These are phyloP conservation scores for Mayetiola destructor DNA, from an alignment of 2,888 invertebrate species.

Conservation along the genomic window DNA sequence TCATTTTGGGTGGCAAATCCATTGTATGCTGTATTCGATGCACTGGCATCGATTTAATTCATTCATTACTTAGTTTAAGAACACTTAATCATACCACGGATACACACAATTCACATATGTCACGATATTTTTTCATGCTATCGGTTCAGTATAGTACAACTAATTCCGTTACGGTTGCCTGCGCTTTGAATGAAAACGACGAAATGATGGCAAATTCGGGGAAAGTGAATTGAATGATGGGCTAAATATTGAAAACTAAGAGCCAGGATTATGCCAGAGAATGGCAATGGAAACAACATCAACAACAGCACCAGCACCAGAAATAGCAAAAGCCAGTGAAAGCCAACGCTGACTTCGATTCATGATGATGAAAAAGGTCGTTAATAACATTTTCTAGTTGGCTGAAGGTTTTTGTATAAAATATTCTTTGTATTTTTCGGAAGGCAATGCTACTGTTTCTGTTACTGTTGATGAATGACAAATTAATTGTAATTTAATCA, in stretches of 20 bases:
- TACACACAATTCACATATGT: conserved; percentile 13
- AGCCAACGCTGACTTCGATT: no score
- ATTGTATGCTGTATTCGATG: not conserved
- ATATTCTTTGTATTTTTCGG: not conserved
- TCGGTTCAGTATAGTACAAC: not conserved
- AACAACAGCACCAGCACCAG: no score
- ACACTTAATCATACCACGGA: conserved; percentile 14
- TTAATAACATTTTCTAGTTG: not conserved
- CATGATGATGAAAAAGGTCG: not conserved
- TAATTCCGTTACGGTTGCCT: conserved; percentile 6
- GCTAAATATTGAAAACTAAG: not conserved
- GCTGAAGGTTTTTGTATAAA: conserved; percentile 1
- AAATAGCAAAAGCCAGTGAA: no score
- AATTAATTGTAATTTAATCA: conserved; percentile 13
- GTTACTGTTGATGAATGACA: conserved; percentile 1
- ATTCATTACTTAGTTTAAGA: conserved; percentile 12
- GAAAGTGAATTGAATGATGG: not conserved
- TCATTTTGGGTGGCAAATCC: conserved; percentile 10
- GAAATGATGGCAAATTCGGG: not conserved
- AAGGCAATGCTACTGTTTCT: not conserved
- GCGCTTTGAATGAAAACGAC: not conserved
- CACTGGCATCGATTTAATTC: conserved; percentile 9
- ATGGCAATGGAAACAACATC: not conserved
- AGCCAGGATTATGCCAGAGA: not conserved
- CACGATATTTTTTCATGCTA: not conserved